These are phyloP conservation scores for Pangasius sanitwongsei DNA, from an alignment of 2,797 vertebrate genomes.

Conservation along the genomic window DNA sequence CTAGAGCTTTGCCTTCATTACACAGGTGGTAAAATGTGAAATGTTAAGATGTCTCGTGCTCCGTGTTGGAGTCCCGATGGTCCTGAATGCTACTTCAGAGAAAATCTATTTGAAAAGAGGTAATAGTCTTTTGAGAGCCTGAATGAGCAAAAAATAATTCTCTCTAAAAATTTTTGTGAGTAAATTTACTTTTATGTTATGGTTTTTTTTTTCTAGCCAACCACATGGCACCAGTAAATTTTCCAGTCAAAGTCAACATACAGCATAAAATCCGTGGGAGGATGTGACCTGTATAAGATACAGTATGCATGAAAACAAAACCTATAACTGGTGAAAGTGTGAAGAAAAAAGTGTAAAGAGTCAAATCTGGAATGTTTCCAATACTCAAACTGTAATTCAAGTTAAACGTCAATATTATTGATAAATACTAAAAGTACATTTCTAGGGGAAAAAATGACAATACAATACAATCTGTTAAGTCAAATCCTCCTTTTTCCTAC, in stretches of 20 bases:
- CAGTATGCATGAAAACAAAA: neutral
- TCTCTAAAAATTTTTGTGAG: neutral
- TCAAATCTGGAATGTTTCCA: neutral
- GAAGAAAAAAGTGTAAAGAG: neutral
- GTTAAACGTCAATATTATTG: neutral
- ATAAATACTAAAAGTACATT: neutral
- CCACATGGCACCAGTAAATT: neutral
- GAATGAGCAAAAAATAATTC: neutral
- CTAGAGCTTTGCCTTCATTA: constrained; percentile 46
- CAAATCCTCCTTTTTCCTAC: constrained; percentile 20
- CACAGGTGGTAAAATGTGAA: constrained; percentile 39
- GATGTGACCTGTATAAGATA: neutral
- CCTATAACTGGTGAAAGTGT: neutral
- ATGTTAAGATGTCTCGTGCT: constrained; percentile 21
- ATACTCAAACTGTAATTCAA: neutral
- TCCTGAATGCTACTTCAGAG: neutral
- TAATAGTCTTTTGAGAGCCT: neutral
- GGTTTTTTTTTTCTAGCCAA: neutral
- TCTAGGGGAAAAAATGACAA: neutral
- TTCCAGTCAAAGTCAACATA: neutral
- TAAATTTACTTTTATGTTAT: neutral
- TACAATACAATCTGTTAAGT: neutral
- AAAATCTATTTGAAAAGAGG: neutral
- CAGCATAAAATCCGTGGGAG: neutral
- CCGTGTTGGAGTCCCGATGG: neutral